Conservation (phyloP, 1,140 invertebrate genomes). For the Oscheius sp. region DNA sequence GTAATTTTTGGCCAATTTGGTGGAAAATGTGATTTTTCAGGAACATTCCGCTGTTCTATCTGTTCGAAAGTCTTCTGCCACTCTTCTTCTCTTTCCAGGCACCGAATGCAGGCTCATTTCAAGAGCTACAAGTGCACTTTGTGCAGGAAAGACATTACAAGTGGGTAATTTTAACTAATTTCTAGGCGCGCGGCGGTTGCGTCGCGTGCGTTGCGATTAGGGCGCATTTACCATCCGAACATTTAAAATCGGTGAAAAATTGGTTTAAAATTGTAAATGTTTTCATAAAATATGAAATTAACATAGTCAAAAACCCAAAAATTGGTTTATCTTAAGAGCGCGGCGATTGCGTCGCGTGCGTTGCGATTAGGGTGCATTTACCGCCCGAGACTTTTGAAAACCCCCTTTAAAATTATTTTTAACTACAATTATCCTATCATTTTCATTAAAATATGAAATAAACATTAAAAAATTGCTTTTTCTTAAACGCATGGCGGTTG, state of each 20-base stretch:
- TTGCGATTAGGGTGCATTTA: too few species aligned
- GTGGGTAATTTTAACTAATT: conserved; percentile 45
- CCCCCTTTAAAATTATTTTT: too few species aligned
- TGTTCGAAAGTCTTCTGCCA: conserved; percentile 60
- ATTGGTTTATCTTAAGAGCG: too few species aligned
- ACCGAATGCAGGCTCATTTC: conserved; percentile 61
- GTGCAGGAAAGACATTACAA: conserved; percentile 59
- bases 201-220: background rate
- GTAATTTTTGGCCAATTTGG: conserved; percentile 27
- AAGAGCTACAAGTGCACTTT: conserved; percentile 61
- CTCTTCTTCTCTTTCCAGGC: conserved; percentile 58
- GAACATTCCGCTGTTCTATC: conserved; percentile 58
- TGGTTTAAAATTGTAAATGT: background rate
- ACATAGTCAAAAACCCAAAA: too few species aligned
- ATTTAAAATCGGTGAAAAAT: background rate
- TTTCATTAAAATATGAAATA: too few species aligned
- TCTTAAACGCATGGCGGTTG: too few species aligned
- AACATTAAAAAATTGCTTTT: background rate
- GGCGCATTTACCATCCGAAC: background rate
- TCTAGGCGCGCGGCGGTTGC: too few species aligned
- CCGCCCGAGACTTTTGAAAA: too few species aligned
- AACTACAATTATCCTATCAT: too few species aligned
- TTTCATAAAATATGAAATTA: background rate
- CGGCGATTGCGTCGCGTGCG: too few species aligned
- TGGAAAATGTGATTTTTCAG: conserved; percentile 36